Conservation (phyloP, 2,888 invertebrate species). For the Pandemis heparana region DNA sequence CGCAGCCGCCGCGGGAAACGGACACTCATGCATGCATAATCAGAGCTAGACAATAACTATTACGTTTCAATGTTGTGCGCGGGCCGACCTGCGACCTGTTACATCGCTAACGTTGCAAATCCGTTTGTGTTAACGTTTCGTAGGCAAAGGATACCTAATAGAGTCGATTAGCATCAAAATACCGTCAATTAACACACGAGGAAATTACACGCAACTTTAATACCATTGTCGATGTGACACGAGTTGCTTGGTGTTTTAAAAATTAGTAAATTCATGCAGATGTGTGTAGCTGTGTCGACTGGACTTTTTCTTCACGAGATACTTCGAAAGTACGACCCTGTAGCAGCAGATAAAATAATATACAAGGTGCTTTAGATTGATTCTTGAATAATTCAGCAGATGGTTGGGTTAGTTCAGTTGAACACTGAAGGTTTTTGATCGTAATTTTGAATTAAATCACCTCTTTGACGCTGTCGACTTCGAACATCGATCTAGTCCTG, state of each 20-base stretch:
- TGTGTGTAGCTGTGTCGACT: too few species aligned
- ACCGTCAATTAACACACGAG: background rate
- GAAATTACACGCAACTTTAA: background rate
- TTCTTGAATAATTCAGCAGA: too few species aligned
- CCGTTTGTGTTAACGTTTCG: background rate
- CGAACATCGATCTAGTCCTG: background rate
- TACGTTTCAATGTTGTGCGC: background rate
- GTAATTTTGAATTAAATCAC: background rate
- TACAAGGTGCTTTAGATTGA: too few species aligned
- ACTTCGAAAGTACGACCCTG: too few species aligned
- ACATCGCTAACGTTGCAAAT: background rate
- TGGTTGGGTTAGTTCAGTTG: too few species aligned
- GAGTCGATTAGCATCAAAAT: background rate
- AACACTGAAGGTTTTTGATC: too few species aligned
- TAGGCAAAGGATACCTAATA: background rate
- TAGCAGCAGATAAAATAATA: too few species aligned
- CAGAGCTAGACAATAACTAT: constrained; percentile 4
- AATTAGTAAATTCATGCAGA: too few species aligned
- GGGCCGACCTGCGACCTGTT: background rate
- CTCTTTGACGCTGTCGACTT: background rate
- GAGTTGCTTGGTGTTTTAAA: background rate
- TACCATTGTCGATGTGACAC: background rate
- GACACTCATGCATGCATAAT: constrained; percentile 1
- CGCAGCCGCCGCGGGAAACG: background rate
- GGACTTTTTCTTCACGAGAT: too few species aligned